Conservation (phyloP, 2,888 invertebrate genomes). For the Drosophila leonis region DNA sequence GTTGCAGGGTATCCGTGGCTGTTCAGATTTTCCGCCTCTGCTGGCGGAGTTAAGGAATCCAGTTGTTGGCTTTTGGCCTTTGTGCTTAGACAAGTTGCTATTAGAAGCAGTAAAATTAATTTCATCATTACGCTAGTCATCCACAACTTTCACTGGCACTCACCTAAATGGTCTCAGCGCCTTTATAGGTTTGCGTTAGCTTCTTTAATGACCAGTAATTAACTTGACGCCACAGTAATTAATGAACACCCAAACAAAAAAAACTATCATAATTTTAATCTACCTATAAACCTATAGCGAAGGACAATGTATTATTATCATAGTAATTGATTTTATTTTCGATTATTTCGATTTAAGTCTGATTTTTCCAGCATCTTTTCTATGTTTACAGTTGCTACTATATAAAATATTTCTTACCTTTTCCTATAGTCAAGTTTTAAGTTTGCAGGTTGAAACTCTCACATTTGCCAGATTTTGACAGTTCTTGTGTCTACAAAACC, state of each 20-base stretch:
- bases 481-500: neutral
- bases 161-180: neutral
- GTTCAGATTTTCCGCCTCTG: neutral
- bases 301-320: neutral
- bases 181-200: constrained; percentile 37
- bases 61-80: neutral
- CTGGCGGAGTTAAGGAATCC: neutral
- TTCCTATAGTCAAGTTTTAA: neutral
- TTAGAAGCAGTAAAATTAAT: constrained; percentile 4
- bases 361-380: neutral
- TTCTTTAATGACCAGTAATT: constrained; percentile 35
- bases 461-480: neutral
- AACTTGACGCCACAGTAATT: constrained; percentile 23
- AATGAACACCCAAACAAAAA: neutral
- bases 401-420: neutral
- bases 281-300: neutral
- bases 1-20: constrained; percentile 9
- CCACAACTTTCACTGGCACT: constrained; percentile 30
- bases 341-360: no score
- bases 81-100: neutral
- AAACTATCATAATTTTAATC: neutral
- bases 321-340: neutral
- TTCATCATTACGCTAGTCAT: constrained; percentile 15
- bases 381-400: neutral
- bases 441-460: no score